Base-by-base conservation (phyloP, 2,113 vertebrate species). In the Danionella cerebrum region DNA sequence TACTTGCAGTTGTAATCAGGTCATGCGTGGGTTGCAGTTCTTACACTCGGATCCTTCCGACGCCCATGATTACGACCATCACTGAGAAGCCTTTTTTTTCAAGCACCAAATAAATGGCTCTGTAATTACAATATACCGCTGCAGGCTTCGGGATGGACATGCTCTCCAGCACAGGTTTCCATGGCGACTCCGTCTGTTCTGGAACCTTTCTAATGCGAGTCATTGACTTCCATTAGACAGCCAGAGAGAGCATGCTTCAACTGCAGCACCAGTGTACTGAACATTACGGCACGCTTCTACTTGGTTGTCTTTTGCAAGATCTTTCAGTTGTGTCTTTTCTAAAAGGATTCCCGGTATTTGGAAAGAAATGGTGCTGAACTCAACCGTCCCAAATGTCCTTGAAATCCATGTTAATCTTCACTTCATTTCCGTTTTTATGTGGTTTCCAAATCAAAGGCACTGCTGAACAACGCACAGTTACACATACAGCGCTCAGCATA, bases 161-260 rank as follows among this genome's bases (percentile, higher is more conserved):
- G 58, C 80, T 84, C 71, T 65, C 67, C 74, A 79, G 71, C 27
- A 14, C 81, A 70, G 59, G 85, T 89, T 88, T 86, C 87, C 85
- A 89, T 87, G 86, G 86, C 82, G 80, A 89, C 59, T 8, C 73
- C 9, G 64, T 83, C 79, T 77, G 64, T 75, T 84, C 73, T 59
- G 29, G 65, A 76, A 44, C 78, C 71, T 72, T 80, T 69, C 71
- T 74, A 80, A 79, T 77, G 76, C 59, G 78, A 80, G 80, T 79
- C 78, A 78, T 86, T 88, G 87, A 87, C 83, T 85, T 85, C 80
- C 84, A 84, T 89, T 87, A 85, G 84, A 70, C 67, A 80, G 78
- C 75, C 76, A 73, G 6, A 22, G 21, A 47, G 38, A 39, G 65
- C 29, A 33, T 27, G 21, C 8, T 47, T 50, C 24, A 48, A 42